Percentiles rank a stretch among this genome's conserved stretches.
Conservation (phyloP, 2,113 vertebrate genomes). For the Geothlypis trichas region DNA sequence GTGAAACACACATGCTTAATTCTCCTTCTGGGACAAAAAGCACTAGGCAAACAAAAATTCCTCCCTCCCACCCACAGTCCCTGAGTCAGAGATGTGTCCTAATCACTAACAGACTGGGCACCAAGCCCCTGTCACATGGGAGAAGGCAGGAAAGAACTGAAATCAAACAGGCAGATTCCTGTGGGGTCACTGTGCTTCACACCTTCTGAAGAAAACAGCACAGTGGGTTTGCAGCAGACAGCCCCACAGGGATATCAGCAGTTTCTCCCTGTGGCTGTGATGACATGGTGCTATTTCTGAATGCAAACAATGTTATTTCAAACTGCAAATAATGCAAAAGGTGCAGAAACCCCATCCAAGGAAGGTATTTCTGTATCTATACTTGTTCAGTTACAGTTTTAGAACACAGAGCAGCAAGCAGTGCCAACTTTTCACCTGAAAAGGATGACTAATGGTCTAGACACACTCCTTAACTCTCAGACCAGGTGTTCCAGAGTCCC, state of each 20-base stretch:
- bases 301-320: not conserved
- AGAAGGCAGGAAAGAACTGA: not conserved
- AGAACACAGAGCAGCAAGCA: not conserved
- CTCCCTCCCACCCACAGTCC: not conserved
- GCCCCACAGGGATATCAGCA: not conserved
- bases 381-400: not conserved
- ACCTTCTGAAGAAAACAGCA: not conserved
- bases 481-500: not conserved
- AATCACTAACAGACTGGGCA: not conserved
- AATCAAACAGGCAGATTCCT: not conserved
- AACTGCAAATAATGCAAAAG: not conserved
- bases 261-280: not conserved
- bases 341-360: not conserved
- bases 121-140: not conserved
- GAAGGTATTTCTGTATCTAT: not conserved
- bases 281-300: not conserved
- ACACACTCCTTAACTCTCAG: not conserved
- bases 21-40: not conserved
- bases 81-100: not conserved
- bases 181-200: not conserved
- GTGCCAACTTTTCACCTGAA: not conserved
- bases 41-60: not conserved
- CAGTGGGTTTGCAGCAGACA: not conserved
- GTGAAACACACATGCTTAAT: not conserved
- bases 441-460: not conserved